Evolutionary conservation across 1,140 invertebrate species (phyloP).

Genomic region (Drosophila suzukii): DNA sequence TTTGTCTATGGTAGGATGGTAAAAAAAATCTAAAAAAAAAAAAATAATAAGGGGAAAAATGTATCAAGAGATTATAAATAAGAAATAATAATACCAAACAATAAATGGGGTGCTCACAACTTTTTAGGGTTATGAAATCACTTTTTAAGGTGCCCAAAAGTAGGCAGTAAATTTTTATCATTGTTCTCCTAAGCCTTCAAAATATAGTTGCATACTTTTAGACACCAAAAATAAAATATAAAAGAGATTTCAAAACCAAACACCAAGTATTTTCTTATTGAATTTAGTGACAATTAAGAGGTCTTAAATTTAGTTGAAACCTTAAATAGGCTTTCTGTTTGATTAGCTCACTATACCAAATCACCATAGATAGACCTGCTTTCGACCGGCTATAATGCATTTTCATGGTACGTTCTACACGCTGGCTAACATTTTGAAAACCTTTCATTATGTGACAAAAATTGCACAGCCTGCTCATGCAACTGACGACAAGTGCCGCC

Average conservation of each 20-base stretch:
- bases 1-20: too few relatives aligned
- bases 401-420: background rate
- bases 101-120: too few relatives aligned
- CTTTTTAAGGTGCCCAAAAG: too few relatives aligned
- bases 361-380: background rate
- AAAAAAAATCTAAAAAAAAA: background rate
- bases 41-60: background rate
- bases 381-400: slow-evolving; percentile 19
- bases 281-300: too few relatives aligned
- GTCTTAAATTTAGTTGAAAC: too few relatives aligned
- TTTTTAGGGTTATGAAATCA: too few relatives aligned
- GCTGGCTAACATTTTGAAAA: slow-evolving; percentile 8
- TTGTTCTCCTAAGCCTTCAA: too few relatives aligned
- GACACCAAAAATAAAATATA: too few relatives aligned
- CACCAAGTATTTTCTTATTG: too few relatives aligned
- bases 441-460: slow-evolving; percentile 29
- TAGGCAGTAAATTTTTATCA: too few relatives aligned
- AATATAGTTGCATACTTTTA: too few relatives aligned
- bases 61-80: background rate
- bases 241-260: too few relatives aligned
- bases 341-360: slow-evolving; percentile 5
- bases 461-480: slow-evolving; percentile 16
- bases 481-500: slow-evolving; percentile 16
- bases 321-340: background rate
- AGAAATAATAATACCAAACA: background rate